Percentiles rank a stretch among this genome's conserved stretches.
phyloP scores from a whole-genome alignment of 1,140 invertebrate genomes.

The Drosophila sulfurigaster region DNA sequence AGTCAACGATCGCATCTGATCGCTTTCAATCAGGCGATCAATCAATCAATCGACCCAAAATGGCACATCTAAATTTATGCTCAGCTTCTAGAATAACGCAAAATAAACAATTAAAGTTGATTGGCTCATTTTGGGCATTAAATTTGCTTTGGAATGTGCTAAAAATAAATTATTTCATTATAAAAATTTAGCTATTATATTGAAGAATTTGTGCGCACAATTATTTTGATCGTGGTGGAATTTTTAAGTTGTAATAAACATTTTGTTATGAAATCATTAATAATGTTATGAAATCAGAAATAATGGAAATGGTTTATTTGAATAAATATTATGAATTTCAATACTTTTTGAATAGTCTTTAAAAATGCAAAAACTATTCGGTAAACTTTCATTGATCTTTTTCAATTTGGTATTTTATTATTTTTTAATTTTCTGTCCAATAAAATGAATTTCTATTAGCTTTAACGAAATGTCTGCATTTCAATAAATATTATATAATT shows the following conservation, averaged over 20 bases:
- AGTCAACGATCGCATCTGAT: conserved; percentile 37
- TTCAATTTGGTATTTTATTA: no score
- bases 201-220: conserved; percentile 1
- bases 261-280: no score
- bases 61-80: conserved; percentile 12
- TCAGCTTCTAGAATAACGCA: conserved; percentile 9
- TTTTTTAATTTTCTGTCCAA: no score
- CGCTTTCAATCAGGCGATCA: conserved; percentile 42
- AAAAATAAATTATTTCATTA: conserved; percentile 12
- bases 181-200: conserved; percentile 28
- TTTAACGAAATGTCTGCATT: no score
- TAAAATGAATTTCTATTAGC: no score
- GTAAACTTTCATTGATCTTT: no score
- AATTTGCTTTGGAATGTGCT: conserved; percentile 9
- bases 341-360: no score
- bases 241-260: not conserved
- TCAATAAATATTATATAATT: no score
- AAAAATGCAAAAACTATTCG: no score
- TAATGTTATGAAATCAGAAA: no score
- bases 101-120: conserved; percentile 22
- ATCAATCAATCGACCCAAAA: conserved; percentile 2
- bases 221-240: not conserved
- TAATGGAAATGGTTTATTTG: no score
- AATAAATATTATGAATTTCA: no score
- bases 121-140: conserved; percentile 17